Evolutionary conservation across 92 coral and sea anemone genomes (phyloP).

Genomic region (Pocillopora grandis): DNA sequence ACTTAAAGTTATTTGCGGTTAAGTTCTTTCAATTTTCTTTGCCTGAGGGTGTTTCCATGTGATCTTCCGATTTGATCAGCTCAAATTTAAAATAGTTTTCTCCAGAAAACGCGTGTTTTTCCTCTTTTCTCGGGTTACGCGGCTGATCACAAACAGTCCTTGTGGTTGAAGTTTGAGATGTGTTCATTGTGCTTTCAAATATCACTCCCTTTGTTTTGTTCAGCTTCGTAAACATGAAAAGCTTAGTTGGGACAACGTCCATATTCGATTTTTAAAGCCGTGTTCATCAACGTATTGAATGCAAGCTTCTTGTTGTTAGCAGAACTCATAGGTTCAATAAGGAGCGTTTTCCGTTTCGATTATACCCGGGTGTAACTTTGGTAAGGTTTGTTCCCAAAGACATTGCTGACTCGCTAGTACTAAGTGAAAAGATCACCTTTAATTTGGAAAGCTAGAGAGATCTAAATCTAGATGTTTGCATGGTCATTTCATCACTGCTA

Average conservation of each 20-base stretch:
- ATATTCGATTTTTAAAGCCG: background rate
- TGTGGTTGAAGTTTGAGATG: too few relatives aligned
- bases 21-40: conserved; percentile 5
- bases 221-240: background rate
- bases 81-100: background rate
- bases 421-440: too few relatives aligned
- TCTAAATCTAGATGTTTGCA: too few relatives aligned
- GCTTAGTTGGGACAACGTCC: background rate
- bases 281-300: too few relatives aligned
- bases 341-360: too few relatives aligned
- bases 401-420: background rate
- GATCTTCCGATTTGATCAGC: background rate
- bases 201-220: background rate
- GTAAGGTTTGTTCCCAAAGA: background rate
- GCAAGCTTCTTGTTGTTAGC: too few relatives aligned
- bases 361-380: too few relatives aligned
- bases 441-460: too few relatives aligned
- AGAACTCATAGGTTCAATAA: too few relatives aligned
- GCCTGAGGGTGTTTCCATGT: conserved; percentile 27
- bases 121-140: background rate
- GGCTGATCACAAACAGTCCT: background rate
- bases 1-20: background rate
- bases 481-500: background rate
- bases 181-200: too few relatives aligned
- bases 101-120: background rate